Evolutionary conservation across 2,888 invertebrate genomes (phyloP).

Genomic region (Argynnis bischoffii): DNA sequence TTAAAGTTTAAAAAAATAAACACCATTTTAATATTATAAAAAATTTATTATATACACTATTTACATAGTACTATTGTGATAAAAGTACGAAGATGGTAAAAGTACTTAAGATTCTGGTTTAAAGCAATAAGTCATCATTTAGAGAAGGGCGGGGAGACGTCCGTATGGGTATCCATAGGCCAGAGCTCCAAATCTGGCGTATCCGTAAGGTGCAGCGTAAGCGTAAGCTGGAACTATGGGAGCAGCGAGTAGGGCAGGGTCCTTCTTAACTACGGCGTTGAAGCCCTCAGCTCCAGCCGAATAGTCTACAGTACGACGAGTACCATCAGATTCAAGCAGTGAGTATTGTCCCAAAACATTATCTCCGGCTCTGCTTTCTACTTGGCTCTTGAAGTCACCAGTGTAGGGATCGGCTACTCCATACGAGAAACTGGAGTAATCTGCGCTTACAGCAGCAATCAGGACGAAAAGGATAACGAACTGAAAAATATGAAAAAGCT

Average conservation of each 20-base stretch:
- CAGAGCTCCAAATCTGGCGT: constrained; percentile 33
- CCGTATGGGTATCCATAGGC: constrained; percentile 49
- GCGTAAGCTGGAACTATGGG: constrained; percentile 47
- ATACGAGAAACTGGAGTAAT: constrained; percentile 76
- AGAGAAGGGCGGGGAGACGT: constrained; percentile 45
- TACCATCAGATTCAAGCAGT: constrained; percentile 79
- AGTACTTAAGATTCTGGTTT: constrained; percentile 1
- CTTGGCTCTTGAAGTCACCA: constrained; percentile 81
- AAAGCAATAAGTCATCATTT: constrained; percentile 34
- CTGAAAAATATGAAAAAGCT: constrained; percentile 46
- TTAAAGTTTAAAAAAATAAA: constrained; percentile 11
- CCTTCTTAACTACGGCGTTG: constrained; percentile 81
- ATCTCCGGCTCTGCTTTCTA: constrained; percentile 74
- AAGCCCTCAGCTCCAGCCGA: constrained; percentile 80
- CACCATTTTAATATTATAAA: constrained; percentile 15
- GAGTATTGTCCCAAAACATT: constrained; percentile 81
- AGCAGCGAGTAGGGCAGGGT: constrained; percentile 64
- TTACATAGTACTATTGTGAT: constrained; percentile 30
- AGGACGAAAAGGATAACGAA: constrained; percentile 62
- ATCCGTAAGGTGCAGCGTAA: constrained; percentile 42
- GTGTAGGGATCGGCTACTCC: constrained; percentile 81
- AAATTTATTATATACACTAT: constrained; percentile 40
- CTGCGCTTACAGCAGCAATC: constrained; percentile 52
- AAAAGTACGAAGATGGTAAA: constrained; percentile 5
- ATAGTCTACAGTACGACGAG: constrained; percentile 80